Evolutionary conservation across 2,888 invertebrate species (phyloP).

Genomic region (Rhagonycha lutea): DNA sequence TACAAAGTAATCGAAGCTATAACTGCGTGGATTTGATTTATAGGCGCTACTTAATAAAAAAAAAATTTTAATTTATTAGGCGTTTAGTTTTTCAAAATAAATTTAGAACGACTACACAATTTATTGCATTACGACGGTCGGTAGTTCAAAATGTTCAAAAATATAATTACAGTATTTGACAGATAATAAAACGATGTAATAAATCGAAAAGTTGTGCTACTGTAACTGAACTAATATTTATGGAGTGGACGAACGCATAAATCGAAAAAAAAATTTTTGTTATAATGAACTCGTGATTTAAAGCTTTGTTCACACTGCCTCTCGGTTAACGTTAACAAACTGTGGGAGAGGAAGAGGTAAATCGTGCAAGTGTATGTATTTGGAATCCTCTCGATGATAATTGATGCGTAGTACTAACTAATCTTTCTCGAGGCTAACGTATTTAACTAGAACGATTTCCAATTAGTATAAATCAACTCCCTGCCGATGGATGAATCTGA

Average conservation of each 20-base stretch:
- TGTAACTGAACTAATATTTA: constrained; percentile 40
- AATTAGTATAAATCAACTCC: constrained; percentile 43
- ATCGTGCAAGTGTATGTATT: constrained; percentile 10
- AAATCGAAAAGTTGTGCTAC: constrained; percentile 41
- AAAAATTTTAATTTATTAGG: neutral
- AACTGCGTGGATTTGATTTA: neutral
- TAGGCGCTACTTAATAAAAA: neutral
- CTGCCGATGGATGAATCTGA: constrained; percentile 28
- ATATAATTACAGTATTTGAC: constrained; percentile 43
- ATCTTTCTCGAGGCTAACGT: constrained; percentile 23
- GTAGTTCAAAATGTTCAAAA: constrained; percentile 34
- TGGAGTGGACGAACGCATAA: constrained; percentile 37
- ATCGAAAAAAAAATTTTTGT: constrained; percentile 25
- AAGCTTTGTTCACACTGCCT: constrained; percentile 17
- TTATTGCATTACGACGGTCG: constrained; percentile 4
- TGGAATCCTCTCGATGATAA: constrained; percentile 9
- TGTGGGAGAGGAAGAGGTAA: neutral
- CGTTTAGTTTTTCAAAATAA: neutral
- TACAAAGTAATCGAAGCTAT: no score
- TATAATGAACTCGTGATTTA: constrained; percentile 11
- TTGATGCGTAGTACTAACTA: constrained; percentile 15
- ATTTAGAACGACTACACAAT: neutral
- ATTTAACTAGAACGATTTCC: constrained; percentile 40
- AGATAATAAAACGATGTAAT: constrained; percentile 44
- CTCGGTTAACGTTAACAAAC: neutral